A percentile compares a stretch with the other conserved stretches of the same genome.
These are phyloP conservation scores for Hypotaenidia philippensis DNA, from an alignment of 2,797 vertebrate genomes.

Conservation along the genomic window DNA sequence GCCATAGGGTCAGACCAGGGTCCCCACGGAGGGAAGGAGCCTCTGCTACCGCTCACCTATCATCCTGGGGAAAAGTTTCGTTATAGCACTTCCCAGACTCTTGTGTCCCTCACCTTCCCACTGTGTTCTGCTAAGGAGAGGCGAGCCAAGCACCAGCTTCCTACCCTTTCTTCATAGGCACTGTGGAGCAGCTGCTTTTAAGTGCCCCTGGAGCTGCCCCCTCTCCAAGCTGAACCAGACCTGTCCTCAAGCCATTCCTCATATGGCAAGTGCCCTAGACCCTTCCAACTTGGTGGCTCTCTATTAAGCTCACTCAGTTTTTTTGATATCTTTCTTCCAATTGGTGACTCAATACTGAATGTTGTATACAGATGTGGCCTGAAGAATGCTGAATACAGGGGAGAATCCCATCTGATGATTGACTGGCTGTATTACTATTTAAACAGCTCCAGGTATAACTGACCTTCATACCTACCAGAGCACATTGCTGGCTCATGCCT, in stretches of 20 bases:
- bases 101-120: accelerated
- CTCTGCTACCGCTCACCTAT: background rate
- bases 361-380: background rate
- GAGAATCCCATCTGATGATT: background rate
- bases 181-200: background rate
- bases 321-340: background rate
- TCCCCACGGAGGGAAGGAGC: background rate
- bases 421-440: accelerated
- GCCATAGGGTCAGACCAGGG: background rate
- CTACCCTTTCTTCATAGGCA: accelerated
- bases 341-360: background rate
- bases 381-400: background rate
- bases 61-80: background rate
- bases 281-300: accelerated
- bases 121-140: background rate
- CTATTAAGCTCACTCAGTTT: background rate
- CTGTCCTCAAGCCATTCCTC: background rate
- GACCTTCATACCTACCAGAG: background rate
- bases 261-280: accelerated
- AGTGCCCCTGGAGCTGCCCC: background rate
- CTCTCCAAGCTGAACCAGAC: background rate
- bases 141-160: accelerated
- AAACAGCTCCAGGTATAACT: background rate
- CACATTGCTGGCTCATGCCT: background rate
- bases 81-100: background rate